Evolutionary conservation across 1,140 invertebrate genomes (phyloP).

Genomic region (Lucilia sericata): DNA sequence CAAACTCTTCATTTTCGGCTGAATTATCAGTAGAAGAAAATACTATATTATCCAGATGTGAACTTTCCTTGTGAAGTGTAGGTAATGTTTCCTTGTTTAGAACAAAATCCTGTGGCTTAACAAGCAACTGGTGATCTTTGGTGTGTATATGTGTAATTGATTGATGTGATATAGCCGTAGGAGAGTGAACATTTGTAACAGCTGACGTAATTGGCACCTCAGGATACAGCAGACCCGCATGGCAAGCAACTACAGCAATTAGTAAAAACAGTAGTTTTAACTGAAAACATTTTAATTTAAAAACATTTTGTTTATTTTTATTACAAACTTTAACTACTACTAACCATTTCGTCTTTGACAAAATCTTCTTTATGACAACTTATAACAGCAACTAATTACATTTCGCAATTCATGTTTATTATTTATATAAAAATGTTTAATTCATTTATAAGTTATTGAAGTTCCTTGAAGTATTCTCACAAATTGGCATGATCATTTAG

Average conservation of each 20-base stretch:
- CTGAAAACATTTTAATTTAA: neutral
- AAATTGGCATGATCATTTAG: neutral
- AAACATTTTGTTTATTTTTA: neutral
- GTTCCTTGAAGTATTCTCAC: conserved; percentile 2
- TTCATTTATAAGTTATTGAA: neutral
- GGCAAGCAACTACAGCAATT: neutral
- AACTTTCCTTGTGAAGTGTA: neutral
- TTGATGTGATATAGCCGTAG: conserved; percentile 42
- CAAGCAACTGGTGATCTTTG: neutral
- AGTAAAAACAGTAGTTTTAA: neutral
- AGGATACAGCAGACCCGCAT: neutral
- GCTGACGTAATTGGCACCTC: neutral
- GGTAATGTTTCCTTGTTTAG: neutral
- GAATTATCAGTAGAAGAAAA: neutral
- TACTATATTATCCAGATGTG: neutral
- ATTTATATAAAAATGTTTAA: neutral
- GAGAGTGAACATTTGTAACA: neutral
- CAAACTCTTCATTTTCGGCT: neutral
- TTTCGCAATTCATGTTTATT: neutral
- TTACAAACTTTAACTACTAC: neutral
- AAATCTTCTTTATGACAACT: neutral
- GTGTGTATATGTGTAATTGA: conserved; percentile 42
- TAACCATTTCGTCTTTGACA: neutral
- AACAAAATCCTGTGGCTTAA: neutral
- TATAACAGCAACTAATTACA: neutral